A percentile compares a stretch with the other conserved stretches of the same genome.
Conservation (phyloP, 2,888 invertebrate species). For the Diarsia brunnea region DNA sequence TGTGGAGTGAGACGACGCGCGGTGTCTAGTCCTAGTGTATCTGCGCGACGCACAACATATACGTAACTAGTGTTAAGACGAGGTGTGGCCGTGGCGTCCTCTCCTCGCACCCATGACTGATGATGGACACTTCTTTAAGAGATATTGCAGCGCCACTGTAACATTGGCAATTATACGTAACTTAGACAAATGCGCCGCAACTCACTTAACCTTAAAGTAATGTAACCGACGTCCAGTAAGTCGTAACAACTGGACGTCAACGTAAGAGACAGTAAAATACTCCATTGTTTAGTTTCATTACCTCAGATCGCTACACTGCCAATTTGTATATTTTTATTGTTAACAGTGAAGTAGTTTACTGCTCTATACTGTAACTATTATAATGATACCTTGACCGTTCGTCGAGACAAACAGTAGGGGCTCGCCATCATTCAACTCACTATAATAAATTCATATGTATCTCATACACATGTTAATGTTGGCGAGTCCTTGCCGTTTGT, state of each 20-base stretch:
- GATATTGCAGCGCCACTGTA: constrained; percentile 16
- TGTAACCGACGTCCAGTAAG: constrained; percentile 5
- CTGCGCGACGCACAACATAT: constrained; percentile 83
- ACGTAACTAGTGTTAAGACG: constrained; percentile 86
- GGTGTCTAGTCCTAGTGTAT: constrained; percentile 84
- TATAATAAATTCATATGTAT: constrained; percentile 55
- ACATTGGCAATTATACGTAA: constrained; percentile 32
- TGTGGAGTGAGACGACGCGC: constrained; percentile 72
- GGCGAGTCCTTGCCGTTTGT: constrained; percentile 60
- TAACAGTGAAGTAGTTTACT: constrained; percentile 59
- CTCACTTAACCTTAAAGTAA: constrained; percentile 32
- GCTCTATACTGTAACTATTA: constrained; percentile 50
- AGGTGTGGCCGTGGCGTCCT: constrained; percentile 56
- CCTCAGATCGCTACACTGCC: constrained; percentile 69
- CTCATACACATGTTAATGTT: constrained; percentile 48
- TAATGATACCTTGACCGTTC: constrained; percentile 33
- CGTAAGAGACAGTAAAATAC: constrained; percentile 57
- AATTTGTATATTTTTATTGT: constrained; percentile 55
- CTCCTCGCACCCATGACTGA: constrained; percentile 42
- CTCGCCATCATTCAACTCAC: constrained; percentile 52
- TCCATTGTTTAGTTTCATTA: constrained; percentile 57
- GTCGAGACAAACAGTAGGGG: constrained; percentile 37
- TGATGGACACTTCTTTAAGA: constrained; percentile 23
- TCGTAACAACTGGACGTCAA: constrained; percentile 19
- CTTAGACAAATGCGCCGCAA: constrained; percentile 22